A percentile compares a stretch with the other conserved stretches of the same genome.
Conservation (phyloP, 1,140 invertebrate genomes). For the Drosophila persimilis region DNA sequence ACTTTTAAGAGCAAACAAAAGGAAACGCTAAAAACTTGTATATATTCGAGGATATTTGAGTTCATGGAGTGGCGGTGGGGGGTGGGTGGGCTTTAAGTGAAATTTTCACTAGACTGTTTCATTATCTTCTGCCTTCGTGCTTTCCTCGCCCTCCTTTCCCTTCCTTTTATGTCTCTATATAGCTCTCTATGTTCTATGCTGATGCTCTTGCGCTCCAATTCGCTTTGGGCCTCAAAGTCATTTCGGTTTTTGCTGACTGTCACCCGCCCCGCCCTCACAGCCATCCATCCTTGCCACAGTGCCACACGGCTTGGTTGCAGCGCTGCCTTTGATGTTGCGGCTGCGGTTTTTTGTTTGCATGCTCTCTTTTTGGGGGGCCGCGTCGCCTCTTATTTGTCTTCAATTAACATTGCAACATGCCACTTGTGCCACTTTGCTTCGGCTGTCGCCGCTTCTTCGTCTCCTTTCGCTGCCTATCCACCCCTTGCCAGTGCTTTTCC, state of each 20-base stretch:
- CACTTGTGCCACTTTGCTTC: slow-evolving; percentile 55
- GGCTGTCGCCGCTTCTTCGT: not conserved
- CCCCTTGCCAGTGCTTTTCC: slow-evolving; percentile 1
- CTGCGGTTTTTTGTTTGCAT: slow-evolving; percentile 57
- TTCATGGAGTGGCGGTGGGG: no score
- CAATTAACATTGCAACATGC: slow-evolving; percentile 67
- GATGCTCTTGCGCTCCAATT: slow-evolving; percentile 41
- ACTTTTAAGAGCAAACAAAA: slow-evolving; percentile 47
- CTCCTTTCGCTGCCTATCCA: not conserved
- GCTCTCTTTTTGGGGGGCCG: slow-evolving; percentile 34
- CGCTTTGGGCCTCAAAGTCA: slow-evolving; percentile 10
- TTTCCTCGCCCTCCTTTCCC: no score
- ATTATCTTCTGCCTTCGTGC: not conserved
- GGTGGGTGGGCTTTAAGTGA: no score
- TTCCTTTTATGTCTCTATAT: not conserved
- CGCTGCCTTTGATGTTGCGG: slow-evolving; percentile 49
- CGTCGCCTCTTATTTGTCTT: slow-evolving; percentile 57
- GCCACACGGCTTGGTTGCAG: slow-evolving; percentile 9
- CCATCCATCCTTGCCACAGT: slow-evolving; percentile 1
- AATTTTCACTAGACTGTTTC: no score
- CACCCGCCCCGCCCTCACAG: slow-evolving; percentile 12
- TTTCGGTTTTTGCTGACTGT: slow-evolving; percentile 28
- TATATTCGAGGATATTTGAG: slow-evolving; percentile 54
- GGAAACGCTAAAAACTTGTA: slow-evolving; percentile 62
- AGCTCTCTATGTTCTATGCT: not conserved